Conservation (phyloP, 1,140 invertebrate genomes). For the Ceratina japonica region DNA sequence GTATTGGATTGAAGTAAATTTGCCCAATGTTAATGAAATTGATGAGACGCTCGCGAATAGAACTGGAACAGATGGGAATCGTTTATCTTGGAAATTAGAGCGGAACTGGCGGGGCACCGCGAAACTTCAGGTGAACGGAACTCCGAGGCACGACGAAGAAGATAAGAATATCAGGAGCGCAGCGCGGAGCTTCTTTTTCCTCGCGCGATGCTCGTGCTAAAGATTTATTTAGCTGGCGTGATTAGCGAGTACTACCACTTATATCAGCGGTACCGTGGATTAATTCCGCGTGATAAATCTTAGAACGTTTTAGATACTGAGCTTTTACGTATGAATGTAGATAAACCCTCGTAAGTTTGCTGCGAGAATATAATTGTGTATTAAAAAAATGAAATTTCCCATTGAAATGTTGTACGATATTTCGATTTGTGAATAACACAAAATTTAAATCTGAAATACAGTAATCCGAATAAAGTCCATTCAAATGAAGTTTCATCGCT, state of each 20-base stretch:
- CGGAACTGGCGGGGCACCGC: slow-evolving; percentile 32
- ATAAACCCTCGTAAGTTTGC: too few species aligned
- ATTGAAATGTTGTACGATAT: too few species aligned
- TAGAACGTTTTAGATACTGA: not conserved
- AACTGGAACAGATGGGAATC: not conserved
- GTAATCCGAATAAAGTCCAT: too few species aligned
- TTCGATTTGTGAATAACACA: too few species aligned
- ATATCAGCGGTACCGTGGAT: not conserved
- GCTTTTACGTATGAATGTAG: not conserved
- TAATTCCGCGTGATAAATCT: slow-evolving; percentile 6
- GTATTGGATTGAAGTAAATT: too few species aligned
- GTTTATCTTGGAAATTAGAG: slow-evolving; percentile 37
- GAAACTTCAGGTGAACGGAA: slow-evolving; percentile 31
- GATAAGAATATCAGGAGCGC: slow-evolving; percentile 19
- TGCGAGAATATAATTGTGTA: too few species aligned
- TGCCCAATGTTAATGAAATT: not conserved
- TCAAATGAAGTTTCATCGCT: too few species aligned
- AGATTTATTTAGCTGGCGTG: slow-evolving; percentile 18
- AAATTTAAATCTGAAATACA: too few species aligned
- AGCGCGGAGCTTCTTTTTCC: not conserved
- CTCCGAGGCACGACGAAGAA: not conserved
- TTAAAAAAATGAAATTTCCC: too few species aligned
- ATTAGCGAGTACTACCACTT: not conserved
- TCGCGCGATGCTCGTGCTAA: not conserved
- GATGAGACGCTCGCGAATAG: not conserved